These are phyloP conservation scores for Amiota minor DNA, from an alignment of 2,888 invertebrate genomes.

Conservation along the genomic window DNA sequence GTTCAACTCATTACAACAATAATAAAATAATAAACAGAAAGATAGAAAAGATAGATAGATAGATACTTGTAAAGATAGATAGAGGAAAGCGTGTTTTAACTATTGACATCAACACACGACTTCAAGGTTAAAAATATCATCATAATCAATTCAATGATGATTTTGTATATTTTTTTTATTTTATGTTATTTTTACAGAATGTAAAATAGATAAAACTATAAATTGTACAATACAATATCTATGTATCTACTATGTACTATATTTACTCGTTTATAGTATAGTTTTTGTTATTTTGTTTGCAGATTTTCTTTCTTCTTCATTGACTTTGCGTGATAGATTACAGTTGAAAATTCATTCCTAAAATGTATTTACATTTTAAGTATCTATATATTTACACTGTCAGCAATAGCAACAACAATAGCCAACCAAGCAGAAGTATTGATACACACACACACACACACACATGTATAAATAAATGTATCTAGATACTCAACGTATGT, in stretches of 20 bases:
- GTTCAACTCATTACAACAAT: too few species aligned
- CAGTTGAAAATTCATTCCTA: conserved; percentile 10
- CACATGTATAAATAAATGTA: background rate
- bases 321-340: conserved; percentile 23
- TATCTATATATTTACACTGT: background rate
- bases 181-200: conserved; percentile 45
- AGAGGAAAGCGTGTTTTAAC: background rate
- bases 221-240: too few species aligned
- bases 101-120: conserved; percentile 14
- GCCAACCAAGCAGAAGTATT: background rate
- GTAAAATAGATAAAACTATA: conserved; percentile 28
- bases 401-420: background rate
- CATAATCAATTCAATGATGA: conserved; percentile 16
- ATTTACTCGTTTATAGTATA: conserved; percentile 1
- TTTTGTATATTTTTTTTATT: conserved; percentile 23
- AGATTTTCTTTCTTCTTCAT: conserved; percentile 5
- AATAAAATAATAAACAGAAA: too few species aligned
- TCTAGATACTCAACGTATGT: background rate
- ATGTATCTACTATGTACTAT: too few species aligned
- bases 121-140: conserved; percentile 20
- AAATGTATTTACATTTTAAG: background rate
- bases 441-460: too few species aligned
- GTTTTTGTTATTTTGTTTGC: conserved; percentile 9
- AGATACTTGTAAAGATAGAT: background rate
- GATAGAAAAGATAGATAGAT: background rate